A percentile compares a stretch with the other conserved stretches of the same genome.
Conservation (phyloP, 2,888 invertebrate species). For the Drosophila prolongata region DNA sequence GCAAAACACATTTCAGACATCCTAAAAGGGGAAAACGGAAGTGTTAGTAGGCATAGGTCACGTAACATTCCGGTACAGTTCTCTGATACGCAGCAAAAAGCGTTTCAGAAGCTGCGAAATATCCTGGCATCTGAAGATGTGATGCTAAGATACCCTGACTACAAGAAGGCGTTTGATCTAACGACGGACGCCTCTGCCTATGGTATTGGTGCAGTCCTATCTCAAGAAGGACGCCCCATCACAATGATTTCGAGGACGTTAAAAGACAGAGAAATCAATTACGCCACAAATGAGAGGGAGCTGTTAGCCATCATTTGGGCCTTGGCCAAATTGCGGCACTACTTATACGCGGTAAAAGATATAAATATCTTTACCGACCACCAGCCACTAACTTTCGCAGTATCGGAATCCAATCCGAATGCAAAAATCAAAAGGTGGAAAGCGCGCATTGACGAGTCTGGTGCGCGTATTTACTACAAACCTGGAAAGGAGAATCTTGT, state of each 20-base stretch:
- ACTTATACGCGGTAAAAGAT: not conserved
- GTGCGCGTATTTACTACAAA: too few relatives aligned
- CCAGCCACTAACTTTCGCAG: conserved; percentile 1
- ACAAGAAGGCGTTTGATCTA: not conserved
- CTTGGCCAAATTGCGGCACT: not conserved
- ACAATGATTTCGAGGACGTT: conserved; percentile 2
- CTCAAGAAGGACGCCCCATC: not conserved
- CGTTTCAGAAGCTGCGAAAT: not conserved
- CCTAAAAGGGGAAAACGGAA: not conserved
- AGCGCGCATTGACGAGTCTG: too few relatives aligned
- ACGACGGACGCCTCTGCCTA: not conserved
- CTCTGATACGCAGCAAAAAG: not conserved
- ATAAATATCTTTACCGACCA: conserved; percentile 2
- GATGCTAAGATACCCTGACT: not conserved
- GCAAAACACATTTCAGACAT: not conserved
- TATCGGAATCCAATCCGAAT: not conserved
- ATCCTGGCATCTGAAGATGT: not conserved
- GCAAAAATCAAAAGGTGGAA: not conserved
- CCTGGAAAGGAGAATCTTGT: too few relatives aligned
- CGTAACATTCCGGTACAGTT: not conserved
- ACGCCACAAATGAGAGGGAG: conserved; percentile 8
- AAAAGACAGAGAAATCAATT: conserved; percentile 3
- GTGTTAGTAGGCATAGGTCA: not conserved
- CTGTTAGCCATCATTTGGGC: too few relatives aligned
- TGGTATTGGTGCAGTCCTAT: not conserved